Evolutionary conservation across 2,113 vertebrate genomes (phyloP), one percentile per base, ranked within the genome.

Genomic region (Sisor rabdophorus): DNA sequence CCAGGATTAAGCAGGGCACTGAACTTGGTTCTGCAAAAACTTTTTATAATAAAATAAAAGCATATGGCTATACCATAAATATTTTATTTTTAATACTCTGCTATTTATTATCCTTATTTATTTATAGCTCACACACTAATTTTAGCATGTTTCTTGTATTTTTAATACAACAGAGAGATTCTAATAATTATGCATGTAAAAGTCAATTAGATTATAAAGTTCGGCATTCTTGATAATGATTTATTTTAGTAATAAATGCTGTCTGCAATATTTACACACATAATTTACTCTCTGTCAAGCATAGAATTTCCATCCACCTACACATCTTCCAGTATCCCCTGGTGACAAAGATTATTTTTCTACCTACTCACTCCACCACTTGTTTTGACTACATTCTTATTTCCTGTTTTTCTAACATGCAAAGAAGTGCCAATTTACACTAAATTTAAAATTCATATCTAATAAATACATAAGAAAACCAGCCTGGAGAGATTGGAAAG

Each of bases 11-110:
- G 40, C 76, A 77, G 64, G 81, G 71, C 50, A 68, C 68, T 11
- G 19, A 40, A 77, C 64, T 77, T 79, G 68, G 30, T 71, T 54
- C 55, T 64, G 47, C 50, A 65, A 47, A 65, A 47, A 55, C 32
- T 22, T 40, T 13, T 30, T 56, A 44, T 47, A n/a, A n/a, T 28
- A 1, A 0, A 58, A 58, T 2, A 50, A 77, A 17, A 22, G 2
- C 20, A 9, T 32, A 13, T 20, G n/a, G 52, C 22, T 4, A 1
- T 74, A 81, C 67, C 19, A 61, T 24, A 30, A 19, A 54, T 11
- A 53, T 59, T 63, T 82, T 73, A 76, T 78, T 80, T 53, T 65
- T 70, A 56, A 32, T 22, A 8, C 60, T 78, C 77, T 79, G 71
- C 73, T 3, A 78, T n/a, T n/a, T n/a, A n/a, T n/a, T 36, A 36